Percentiles rank a stretch among this genome's conserved stretches.
Conservation (phyloP, 1,140 invertebrate genomes). For the Leptinotarsa defecta region DNA sequence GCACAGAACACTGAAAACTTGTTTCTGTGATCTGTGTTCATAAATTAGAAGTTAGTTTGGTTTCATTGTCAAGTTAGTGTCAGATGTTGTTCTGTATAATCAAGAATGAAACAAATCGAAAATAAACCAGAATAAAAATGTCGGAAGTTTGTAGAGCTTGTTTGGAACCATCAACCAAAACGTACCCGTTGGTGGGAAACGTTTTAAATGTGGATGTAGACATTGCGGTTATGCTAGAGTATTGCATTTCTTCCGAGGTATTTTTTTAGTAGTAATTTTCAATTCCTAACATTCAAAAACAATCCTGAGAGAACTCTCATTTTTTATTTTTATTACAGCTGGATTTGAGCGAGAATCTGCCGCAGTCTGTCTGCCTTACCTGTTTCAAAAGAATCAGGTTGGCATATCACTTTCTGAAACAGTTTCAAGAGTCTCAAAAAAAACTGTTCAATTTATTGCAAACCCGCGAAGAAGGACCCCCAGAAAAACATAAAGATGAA, state of each 20-base stretch:
- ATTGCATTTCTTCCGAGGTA: background rate
- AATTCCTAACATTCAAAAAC: background rate
- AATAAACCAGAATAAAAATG: background rate
- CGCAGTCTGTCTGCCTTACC: background rate
- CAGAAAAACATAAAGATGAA: background rate
- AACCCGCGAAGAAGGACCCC: background rate
- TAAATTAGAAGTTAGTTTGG: no score
- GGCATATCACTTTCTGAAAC: slow-evolving; percentile 13
- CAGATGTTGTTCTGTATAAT: no score
- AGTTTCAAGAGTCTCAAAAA: background rate
- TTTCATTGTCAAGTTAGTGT: no score
- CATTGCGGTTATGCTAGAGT: slow-evolving; percentile 11
- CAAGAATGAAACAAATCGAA: background rate
- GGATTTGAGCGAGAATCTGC: background rate
- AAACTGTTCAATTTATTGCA: background rate
- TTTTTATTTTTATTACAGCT: background rate
- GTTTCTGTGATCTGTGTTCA: no score
- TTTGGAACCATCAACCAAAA: slow-evolving; percentile 14
- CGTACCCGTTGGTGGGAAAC: slow-evolving; percentile 8
- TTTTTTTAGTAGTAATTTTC: background rate
- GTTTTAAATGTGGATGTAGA: background rate
- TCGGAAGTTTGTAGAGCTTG: slow-evolving; percentile 14
- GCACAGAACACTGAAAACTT: no score
- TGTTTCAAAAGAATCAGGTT: background rate
- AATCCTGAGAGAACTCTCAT: background rate